A percentile compares a stretch with the other conserved stretches of the same genome.
Evolutionary conservation across 2,113 vertebrate genomes (phyloP).

Genomic region (Trematomus loennbergii): DNA sequence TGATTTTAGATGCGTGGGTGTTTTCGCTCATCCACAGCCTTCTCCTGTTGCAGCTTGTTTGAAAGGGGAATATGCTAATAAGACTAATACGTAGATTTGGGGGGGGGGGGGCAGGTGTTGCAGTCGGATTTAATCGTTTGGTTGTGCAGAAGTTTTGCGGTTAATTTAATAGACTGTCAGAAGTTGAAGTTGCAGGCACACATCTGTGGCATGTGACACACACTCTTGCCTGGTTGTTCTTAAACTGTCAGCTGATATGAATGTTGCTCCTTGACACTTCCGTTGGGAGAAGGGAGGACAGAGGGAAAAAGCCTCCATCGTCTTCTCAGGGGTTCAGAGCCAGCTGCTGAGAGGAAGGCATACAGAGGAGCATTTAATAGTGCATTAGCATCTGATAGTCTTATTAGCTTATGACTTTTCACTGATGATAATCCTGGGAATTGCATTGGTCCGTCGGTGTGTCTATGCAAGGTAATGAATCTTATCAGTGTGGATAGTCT

Average conservation of each 20-base stretch:
- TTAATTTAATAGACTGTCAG: conserved; percentile 11
- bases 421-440: background rate
- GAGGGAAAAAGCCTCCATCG: conserved; percentile 11
- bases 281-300: background rate
- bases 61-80: background rate
- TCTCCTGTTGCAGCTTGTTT: background rate
- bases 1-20: background rate
- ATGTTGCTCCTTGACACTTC: conserved; percentile 43
- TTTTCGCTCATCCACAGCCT: background rate
- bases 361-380: background rate
- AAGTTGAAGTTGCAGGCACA: background rate
- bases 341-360: conserved; percentile 21
- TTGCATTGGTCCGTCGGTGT: background rate
- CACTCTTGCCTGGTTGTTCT: conserved; percentile 24
- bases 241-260: conserved; percentile 46
- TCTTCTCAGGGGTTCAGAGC: conserved; percentile 15
- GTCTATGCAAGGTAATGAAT: background rate
- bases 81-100: background rate
- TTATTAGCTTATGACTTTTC: conserved; percentile 10
- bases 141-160: background rate
- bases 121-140: background rate
- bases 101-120: too few relatives aligned
- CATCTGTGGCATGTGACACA: background rate
- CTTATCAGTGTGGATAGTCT: background rate
- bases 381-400: conserved; percentile 18